Evolutionary conservation across 1,140 invertebrate species (phyloP), one percentile per base, ranked within the genome.

Genomic region (Zelostemma sp.): DNA sequence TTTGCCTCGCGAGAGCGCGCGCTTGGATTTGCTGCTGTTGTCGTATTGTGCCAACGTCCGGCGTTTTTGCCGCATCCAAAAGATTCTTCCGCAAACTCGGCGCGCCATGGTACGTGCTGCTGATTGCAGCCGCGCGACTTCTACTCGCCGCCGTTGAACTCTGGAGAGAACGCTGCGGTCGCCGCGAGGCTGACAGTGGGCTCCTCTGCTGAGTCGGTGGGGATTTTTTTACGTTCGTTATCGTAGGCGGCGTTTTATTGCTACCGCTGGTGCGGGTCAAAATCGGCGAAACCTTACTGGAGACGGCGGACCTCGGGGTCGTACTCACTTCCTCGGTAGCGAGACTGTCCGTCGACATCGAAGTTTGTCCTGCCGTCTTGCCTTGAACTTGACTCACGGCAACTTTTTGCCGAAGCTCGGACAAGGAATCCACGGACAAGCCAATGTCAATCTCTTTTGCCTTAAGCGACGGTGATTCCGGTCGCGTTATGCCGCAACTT

Each of bases 391-490:
- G 85, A 67, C 86, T 88, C 18, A 82, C 80, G 0, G 69, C 58
- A 0, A 73, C 69, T 0, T 79, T 76, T 9, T 80, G 86, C 66
- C 84, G 85, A 6, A 80, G 79, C 25, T 88, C 88, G 6, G 83
- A 79, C 12, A 88, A 69, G 3, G 88, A 89, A 69, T 88, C 87
- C 1, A 84, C 80, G 8, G 86, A 88, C 11, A 87, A 68, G 28
- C 86, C 87, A 14, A 85, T 84, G 48, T 85, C 87, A 0, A 73
- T 65, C 5, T 59, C 81, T 43, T 82, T 86, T 25, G 68, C 59
- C 53, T 80, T 85, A 8, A 83, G 74, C 1, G 77, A 80, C 2
- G 84, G 85, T 0, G 84, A 86, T 51, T 85, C 85, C 0, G 85
- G 84, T 19, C 85, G 76, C 0, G 84, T 86, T 12, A 85, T 86